Conservation (phyloP, 1,140 invertebrate species). For the Heliconius hewitsoni region DNA sequence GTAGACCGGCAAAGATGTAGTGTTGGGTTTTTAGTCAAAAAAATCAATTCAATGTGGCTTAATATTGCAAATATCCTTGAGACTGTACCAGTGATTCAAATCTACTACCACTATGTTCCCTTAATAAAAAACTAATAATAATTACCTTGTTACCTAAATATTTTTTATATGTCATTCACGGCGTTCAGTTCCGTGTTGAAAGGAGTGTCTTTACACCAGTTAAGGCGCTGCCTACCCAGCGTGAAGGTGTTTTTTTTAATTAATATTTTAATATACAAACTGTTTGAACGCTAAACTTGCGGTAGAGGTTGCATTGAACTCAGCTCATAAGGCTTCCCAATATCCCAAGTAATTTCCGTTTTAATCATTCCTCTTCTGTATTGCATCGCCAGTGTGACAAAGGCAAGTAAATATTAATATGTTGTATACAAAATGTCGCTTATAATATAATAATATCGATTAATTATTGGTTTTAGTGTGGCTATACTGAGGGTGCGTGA, state of each 20-base stretch:
- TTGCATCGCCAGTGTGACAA: conserved; percentile 5
- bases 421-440: background rate
- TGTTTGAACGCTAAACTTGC: conserved; percentile 6
- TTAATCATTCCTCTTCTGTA: conserved; percentile 13
- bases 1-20: no score
- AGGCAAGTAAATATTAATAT: conserved; percentile 6
- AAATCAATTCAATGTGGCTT: no score
- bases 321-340: conserved; percentile 10
- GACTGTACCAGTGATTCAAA: no score
- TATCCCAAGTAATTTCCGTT: conserved; percentile 14
- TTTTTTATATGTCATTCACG: no score
- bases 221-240: no score
- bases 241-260: no score
- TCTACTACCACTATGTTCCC: no score
- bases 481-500: no score
- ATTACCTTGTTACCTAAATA: background rate
- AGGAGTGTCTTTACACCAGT: no score
- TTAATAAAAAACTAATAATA: background rate
- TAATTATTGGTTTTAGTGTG: background rate
- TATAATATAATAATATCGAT: background rate
- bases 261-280: conserved; percentile 9
- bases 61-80: no score
- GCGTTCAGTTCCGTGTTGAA: no score
- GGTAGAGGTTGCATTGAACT: conserved; percentile 9
- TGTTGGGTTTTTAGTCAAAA: no score